Percentiles rank a stretch among this genome's conserved stretches.
Evolutionary conservation across 2,797 vertebrate genomes (phyloP).

Genomic region (Poecilia picta): DNA sequence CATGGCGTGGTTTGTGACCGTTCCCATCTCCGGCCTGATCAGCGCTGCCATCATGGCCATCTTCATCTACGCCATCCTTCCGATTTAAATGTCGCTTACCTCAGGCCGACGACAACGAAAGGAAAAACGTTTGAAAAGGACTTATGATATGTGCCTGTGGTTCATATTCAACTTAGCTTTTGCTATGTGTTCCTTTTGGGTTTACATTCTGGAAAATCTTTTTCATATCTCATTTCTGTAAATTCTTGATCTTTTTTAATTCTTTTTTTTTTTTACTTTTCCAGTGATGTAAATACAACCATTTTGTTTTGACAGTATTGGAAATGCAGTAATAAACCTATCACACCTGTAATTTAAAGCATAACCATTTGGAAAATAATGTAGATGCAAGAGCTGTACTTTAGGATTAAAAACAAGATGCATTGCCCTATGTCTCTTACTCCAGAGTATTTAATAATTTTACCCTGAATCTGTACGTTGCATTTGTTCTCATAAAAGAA

Average conservation of each 20-base stretch:
- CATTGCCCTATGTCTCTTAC: conserved; percentile 33
- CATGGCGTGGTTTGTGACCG: conserved; percentile 98
- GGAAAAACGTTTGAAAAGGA: conserved; percentile 38
- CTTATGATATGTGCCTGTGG: conserved; percentile 61
- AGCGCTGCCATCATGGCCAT: conserved; percentile 96
- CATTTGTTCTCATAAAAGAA: background rate
- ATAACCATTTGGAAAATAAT: conserved; percentile 55
- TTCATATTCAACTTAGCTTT: conserved; percentile 59
- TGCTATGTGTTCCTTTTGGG: conserved; percentile 16
- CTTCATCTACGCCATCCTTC: conserved; percentile 82
- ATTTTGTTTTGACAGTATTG: conserved; percentile 54
- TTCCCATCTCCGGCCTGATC: conserved; percentile 95
- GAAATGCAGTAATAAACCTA: conserved; percentile 79
- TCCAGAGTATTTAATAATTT: conserved; percentile 27
- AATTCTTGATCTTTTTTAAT: conserved; percentile 43
- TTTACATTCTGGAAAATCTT: no score
- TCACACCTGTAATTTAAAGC: conserved; percentile 57
- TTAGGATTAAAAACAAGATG: conserved; percentile 27
- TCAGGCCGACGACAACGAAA: conserved; percentile 38
- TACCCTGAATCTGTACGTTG: background rate
- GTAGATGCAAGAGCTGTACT: conserved; percentile 56
- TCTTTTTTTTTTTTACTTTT: conserved; percentile 57
- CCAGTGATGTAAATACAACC: conserved; percentile 69
- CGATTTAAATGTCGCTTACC: conserved; percentile 48
- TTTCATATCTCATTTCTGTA: conserved; percentile 54